These are phyloP conservation scores for Zalophus californianus DNA, from an alignment of 2,797 vertebrate species.

Conservation along the genomic window DNA sequence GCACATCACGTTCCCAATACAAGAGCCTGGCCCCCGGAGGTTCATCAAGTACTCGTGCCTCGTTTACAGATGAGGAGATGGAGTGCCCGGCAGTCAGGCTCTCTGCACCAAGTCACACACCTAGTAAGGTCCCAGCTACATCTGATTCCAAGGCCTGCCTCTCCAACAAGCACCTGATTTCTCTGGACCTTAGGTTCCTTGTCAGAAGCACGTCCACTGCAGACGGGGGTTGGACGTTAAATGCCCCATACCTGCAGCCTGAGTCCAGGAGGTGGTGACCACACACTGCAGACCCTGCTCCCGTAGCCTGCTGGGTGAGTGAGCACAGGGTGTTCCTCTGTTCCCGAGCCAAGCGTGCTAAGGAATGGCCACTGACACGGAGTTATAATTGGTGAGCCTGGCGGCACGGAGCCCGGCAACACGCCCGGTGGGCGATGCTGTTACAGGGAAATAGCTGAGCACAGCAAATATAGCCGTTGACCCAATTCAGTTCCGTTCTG, in stretches of 20 bases:
- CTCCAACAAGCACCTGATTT: not conserved
- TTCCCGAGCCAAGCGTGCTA: conserved; percentile 78
- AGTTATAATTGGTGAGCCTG: conserved; percentile 87
- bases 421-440: conserved; percentile 83
- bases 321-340: conserved; percentile 62
- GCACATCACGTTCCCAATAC: not conserved
- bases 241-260: not conserved
- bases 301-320: conserved; percentile 68
- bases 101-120: not conserved
- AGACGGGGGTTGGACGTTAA: not conserved
- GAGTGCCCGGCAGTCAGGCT: not conserved
- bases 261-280: not conserved
- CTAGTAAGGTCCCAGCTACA: not conserved
- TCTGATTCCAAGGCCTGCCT: not conserved
- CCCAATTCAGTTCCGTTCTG: conserved; percentile 86
- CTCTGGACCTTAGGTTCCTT: not conserved
- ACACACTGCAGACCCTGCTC: not conserved
- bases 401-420: conserved; percentile 85
- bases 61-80: not conserved
- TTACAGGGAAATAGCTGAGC: conserved; percentile 86
- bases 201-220: not conserved
- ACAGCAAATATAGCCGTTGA: conserved; percentile 87
- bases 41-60: not conserved
- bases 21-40: not conserved
- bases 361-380: conserved; percentile 82